These are phyloP conservation scores for Eristalis arbustorum DNA, from an alignment of 2,888 invertebrate species.

Conservation along the genomic window DNA sequence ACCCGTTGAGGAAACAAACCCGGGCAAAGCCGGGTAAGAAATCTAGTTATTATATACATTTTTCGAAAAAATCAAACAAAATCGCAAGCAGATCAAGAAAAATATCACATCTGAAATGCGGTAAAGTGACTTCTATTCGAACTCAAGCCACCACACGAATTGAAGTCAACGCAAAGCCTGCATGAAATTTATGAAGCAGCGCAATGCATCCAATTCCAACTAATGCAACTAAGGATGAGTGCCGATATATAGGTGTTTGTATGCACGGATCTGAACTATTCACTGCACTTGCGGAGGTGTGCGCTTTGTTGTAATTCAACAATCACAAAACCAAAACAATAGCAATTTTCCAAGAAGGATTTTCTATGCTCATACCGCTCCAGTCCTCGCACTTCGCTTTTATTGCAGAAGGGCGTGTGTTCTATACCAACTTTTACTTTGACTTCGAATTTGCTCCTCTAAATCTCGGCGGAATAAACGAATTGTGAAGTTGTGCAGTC, in stretches of 20 bases:
- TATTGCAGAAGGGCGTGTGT: constrained; percentile 47
- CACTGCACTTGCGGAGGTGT: constrained; percentile 7
- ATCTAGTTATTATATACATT: too few relatives aligned
- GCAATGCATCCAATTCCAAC: not conserved
- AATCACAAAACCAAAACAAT: constrained; percentile 59
- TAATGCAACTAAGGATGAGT: not conserved
- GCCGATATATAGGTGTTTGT: not conserved
- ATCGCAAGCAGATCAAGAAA: not conserved
- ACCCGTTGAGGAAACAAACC: too few relatives aligned
- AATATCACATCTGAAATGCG: not conserved
- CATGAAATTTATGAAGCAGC: not conserved
- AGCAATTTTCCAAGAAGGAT: constrained; percentile 61
- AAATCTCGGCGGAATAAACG: constrained; percentile 61
- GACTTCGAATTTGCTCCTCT: constrained; percentile 61
- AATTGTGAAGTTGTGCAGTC: constrained; percentile 64
- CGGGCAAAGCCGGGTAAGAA: too few relatives aligned
- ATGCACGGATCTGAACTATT: constrained; percentile 2
- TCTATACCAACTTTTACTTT: constrained; percentile 62
- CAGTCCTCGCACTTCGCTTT: constrained; percentile 30
- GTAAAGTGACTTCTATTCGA: not conserved
- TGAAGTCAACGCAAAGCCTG: not conserved
- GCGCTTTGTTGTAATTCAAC: constrained; percentile 43
- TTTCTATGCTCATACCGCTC: constrained; percentile 15
- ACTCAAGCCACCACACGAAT: not conserved
- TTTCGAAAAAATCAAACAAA: not conserved